Conservation (phyloP, 2,888 invertebrate species). For the Drosophila putrida region DNA sequence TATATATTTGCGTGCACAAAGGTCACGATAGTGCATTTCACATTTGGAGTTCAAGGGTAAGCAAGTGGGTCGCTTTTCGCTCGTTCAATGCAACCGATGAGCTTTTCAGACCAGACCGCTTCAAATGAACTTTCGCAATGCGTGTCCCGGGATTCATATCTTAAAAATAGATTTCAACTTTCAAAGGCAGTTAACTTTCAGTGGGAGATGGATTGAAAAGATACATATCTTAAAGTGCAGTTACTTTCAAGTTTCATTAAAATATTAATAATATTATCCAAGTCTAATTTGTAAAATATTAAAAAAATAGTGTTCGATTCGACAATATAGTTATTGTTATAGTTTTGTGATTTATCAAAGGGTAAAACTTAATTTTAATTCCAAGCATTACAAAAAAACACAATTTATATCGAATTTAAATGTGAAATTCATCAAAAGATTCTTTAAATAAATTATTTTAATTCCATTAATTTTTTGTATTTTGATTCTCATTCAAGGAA, state of each 20-base stretch:
- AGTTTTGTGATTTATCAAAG: too few species aligned
- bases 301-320: too few species aligned
- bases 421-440: too few species aligned
- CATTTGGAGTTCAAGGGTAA: slow-evolving; percentile 49
- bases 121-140: slow-evolving; percentile 7
- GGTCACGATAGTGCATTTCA: slow-evolving; percentile 35
- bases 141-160: background rate
- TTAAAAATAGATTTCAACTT: background rate
- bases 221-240: background rate
- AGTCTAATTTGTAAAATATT: too few species aligned
- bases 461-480: too few species aligned
- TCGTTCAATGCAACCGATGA: background rate
- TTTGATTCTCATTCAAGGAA: too few species aligned
- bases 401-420: too few species aligned
- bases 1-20: slow-evolving; percentile 42
- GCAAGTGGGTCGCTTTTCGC: slow-evolving; percentile 23
- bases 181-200: background rate
- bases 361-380: too few species aligned
- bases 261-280: too few species aligned
- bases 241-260: background rate
- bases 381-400: too few species aligned
- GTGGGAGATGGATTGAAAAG: background rate
- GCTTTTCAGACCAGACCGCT: background rate
- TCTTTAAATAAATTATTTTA: too few species aligned
- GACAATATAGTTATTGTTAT: too few species aligned